Conservation (phyloP, 1,140 invertebrate species). For the Drosophila pseudoananassae region DNA sequence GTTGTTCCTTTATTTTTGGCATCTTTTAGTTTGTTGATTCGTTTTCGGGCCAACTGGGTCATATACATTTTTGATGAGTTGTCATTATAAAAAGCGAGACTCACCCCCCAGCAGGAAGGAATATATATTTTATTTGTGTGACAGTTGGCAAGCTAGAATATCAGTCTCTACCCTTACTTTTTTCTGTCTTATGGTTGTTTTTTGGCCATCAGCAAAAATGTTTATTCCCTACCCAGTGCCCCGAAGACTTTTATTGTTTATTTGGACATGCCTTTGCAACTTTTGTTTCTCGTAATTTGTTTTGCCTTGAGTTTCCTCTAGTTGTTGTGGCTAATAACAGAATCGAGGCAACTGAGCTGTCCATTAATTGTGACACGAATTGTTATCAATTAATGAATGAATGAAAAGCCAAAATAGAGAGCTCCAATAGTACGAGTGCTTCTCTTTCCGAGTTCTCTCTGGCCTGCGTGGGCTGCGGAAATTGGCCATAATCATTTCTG, state of each 20-base stretch:
- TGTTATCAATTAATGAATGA: slow-evolving; percentile 75
- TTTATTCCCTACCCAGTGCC: slow-evolving; percentile 18
- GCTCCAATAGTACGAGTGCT: not conserved
- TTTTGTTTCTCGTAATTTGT: slow-evolving; percentile 23
- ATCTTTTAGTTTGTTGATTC: slow-evolving; percentile 56
- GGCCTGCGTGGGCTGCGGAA: slow-evolving; percentile 52
- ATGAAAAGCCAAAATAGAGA: slow-evolving; percentile 1
- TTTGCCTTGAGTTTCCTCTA: slow-evolving; percentile 20
- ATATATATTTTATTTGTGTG: slow-evolving; percentile 78
- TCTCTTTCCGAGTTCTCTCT: slow-evolving; percentile 7
- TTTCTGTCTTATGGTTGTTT: slow-evolving; percentile 8
- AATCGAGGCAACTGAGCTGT: slow-evolving; percentile 45
- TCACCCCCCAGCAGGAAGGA: not conserved
- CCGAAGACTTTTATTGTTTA: slow-evolving; percentile 40
- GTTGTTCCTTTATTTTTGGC: slow-evolving; percentile 46
- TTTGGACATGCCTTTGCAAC: slow-evolving; percentile 39
- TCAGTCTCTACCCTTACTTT: slow-evolving; percentile 43
- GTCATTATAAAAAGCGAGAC: slow-evolving; percentile 76
- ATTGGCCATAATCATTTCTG: slow-evolving; percentile 63
- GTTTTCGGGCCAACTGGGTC: slow-evolving; percentile 66
- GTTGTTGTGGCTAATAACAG: slow-evolving; percentile 40
- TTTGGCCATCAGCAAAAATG: slow-evolving; percentile 50
- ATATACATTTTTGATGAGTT: slow-evolving; percentile 82
- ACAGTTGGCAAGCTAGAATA: slow-evolving; percentile 55
- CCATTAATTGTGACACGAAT: slow-evolving; percentile 72